Evolutionary conservation across 2,888 invertebrate genomes (phyloP), one percentile per base, ranked within the genome.

Genomic region (Tetrapedia diversipes): DNA sequence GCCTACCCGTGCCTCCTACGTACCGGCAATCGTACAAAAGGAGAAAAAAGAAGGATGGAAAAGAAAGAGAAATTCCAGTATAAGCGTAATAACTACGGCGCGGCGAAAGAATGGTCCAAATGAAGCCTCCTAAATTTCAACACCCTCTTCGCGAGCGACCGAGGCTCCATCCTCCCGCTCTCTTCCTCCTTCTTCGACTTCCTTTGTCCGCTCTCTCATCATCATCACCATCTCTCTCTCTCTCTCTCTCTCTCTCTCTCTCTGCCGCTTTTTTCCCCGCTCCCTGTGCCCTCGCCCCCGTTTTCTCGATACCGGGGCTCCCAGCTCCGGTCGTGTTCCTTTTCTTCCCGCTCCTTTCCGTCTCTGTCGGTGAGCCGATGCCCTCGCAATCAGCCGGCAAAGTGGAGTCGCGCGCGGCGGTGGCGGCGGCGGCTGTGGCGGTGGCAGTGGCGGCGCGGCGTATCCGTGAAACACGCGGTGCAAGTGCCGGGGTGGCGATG

Each of bases 61-160:
- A 63, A 63, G 74, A 51, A 70, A 73, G 64, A 67, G 57, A 70
- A 67, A 77, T 77, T 66, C 69, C 69, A 79, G 81, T 80, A 80
- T 85, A 86, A 86, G 85, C 85, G 77, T 79, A 67, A 77, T 80
- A 82, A 78, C 87, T 82, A 77, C 79, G 79, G 70, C 83, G 78
- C 76, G 61, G 81, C 24, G 11, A 86, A 91, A 90, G 90, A 90
- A 90, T 90, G 84, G 89, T 83, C 82, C 87, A 90, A 91, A 90
- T 90, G 90, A 91, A 90, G 90, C 89, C 88, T 90, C 87, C 89
- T 88, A 89, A 89, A 90, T 90, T 89, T 87, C 88, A 88, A 89
- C 88, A 89, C 87, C 84, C 87, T 86, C 87, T 86, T 86, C 79
- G 80, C 77, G 73, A 73, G 22, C 22, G 53, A 64, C 61, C 70